A percentile compares a stretch with the other conserved stretches of the same genome.
Evolutionary conservation across 2,888 invertebrate genomes (phyloP).

Genomic region (Syrphus vitripennis): DNA sequence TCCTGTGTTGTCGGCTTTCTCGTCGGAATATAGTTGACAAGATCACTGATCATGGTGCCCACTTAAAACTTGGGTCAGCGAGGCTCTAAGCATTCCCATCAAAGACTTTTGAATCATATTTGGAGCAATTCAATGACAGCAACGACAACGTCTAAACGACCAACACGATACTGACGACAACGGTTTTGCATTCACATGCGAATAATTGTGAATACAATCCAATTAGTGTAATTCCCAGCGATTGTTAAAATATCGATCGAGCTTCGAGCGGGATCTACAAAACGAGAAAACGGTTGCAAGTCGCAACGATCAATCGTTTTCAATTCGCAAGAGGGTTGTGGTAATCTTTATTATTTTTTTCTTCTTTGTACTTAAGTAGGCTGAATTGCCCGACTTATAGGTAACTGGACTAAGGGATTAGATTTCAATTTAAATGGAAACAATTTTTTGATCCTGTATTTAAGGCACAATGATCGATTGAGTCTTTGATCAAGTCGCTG

Average conservation of each 20-base stretch:
- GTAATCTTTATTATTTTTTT: not conserved
- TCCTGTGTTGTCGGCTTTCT: not conserved
- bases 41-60: constrained; percentile 49
- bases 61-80: constrained; percentile 38
- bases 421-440: constrained; percentile 37
- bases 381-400: constrained; percentile 6
- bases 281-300: constrained; percentile 12
- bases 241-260: constrained; percentile 64
- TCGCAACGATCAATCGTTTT: constrained; percentile 40
- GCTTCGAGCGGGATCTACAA: not conserved
- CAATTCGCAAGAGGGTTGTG: constrained; percentile 34
- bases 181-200: constrained; percentile 64
- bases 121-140: constrained; percentile 37
- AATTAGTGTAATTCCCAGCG: constrained; percentile 70
- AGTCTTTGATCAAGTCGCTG: constrained; percentile 25
- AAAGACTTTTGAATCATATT: constrained; percentile 30
- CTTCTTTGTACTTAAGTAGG: not conserved
- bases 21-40: not conserved
- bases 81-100: not conserved
- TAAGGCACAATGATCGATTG: constrained; percentile 43
- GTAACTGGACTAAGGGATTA: constrained; percentile 46
- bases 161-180: not conserved
- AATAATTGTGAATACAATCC: constrained; percentile 61
- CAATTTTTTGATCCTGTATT: constrained; percentile 42
- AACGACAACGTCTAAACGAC: not conserved